phyloP scores from a whole-genome alignment of 2,888 invertebrate species.

The Athalia circularis region DNA sequence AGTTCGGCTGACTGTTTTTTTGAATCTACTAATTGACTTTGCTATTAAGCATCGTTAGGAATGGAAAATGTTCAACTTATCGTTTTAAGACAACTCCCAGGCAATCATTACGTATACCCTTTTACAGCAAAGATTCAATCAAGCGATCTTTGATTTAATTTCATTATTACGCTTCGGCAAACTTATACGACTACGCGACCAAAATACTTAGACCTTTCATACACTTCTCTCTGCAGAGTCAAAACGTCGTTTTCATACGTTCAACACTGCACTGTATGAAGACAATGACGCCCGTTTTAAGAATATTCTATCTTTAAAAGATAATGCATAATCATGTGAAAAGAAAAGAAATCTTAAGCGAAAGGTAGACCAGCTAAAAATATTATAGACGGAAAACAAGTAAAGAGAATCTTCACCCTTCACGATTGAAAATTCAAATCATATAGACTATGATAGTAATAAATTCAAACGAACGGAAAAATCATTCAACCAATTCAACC shows the following conservation, averaged over 20 bases:
- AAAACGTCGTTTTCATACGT: constrained; percentile 18
- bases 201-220: constrained; percentile 6
- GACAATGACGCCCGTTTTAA: constrained; percentile 17
- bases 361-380: neutral
- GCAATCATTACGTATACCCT: constrained; percentile 7
- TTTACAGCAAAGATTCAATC: constrained; percentile 11
- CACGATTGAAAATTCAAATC: too few species aligned
- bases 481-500: neutral
- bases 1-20: too few species aligned
- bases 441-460: neutral
- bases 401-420: too few species aligned
- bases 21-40: too few species aligned
- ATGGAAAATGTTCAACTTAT: constrained; percentile 21
- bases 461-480: neutral
- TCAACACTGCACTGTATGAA: neutral
- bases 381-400: too few species aligned
- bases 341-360: neutral
- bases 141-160: constrained; percentile 22
- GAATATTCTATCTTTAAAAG: neutral
- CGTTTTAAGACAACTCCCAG: neutral
- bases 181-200: constrained; percentile 21
- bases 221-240: too few species aligned
- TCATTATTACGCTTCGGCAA: constrained; percentile 28
- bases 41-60: neutral
- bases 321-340: neutral